Conservation (phyloP, 2,797 vertebrate species). For the Coregonus suidteri region DNA sequence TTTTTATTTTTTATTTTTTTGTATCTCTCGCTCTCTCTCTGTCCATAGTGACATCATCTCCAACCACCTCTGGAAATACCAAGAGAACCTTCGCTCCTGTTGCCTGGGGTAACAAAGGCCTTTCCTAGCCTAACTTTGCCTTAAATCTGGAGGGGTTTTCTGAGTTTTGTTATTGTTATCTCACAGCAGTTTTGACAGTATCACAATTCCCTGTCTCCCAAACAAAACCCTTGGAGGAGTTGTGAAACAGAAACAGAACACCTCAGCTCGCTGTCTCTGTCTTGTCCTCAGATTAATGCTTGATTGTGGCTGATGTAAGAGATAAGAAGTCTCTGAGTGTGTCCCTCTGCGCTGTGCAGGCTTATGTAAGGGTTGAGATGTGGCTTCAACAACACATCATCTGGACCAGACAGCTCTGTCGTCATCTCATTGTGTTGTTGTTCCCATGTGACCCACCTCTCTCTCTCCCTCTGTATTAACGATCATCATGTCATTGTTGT, state of each 20-base stretch:
- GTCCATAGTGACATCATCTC: slow-evolving; percentile 26
- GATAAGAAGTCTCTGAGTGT: slow-evolving; percentile 55
- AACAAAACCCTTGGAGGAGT: slow-evolving; percentile 24
- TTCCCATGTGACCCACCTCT: not conserved
- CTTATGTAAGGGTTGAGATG: slow-evolving; percentile 51
- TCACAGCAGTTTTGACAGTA: slow-evolving; percentile 55
- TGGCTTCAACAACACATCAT: slow-evolving; percentile 50
- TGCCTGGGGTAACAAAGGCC: slow-evolving; percentile 53
- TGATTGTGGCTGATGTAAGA: slow-evolving; percentile 56
- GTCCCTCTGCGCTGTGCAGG: slow-evolving; percentile 4
- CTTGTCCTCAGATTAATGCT: slow-evolving; percentile 61
- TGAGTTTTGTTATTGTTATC: slow-evolving; percentile 55
- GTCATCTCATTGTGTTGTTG: not conserved
- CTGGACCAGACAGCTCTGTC: slow-evolving; percentile 24
- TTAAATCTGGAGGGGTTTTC: slow-evolving; percentile 53
- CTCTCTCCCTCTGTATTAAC: not conserved
- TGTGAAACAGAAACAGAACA: slow-evolving; percentile 10
- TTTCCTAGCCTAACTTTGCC: slow-evolving; percentile 34
- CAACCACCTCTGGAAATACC: not conserved
- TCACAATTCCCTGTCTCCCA: slow-evolving; percentile 56
- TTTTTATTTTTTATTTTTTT: not conserved
- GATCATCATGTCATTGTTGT: not conserved
- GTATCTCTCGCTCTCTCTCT: too few species aligned
- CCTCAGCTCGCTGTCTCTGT: slow-evolving; percentile 48
- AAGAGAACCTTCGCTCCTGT: not conserved